These are phyloP conservation scores for Percopsis omiscomaycus DNA, from an alignment of 2,797 vertebrate genomes.

Conservation along the genomic window DNA sequence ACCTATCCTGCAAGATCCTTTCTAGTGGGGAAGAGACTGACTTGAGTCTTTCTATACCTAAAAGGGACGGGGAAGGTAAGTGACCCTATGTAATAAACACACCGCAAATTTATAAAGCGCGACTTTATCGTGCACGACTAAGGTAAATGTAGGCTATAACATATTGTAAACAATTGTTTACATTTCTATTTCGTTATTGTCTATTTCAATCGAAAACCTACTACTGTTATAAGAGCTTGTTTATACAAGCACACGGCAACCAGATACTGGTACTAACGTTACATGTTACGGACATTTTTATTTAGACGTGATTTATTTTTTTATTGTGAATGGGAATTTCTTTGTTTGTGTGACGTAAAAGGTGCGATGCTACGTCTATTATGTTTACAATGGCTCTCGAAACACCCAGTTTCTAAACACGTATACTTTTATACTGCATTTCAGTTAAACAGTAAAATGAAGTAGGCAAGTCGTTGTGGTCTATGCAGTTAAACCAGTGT, in stretches of 20 bases:
- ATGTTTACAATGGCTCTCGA: too few relatives aligned
- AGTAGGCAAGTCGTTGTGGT: background rate
- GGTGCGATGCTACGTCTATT: too few relatives aligned
- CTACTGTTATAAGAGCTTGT: slow-evolving; percentile 30
- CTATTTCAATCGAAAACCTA: slow-evolving; percentile 2
- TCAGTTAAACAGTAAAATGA: background rate
- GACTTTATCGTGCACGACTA: background rate
- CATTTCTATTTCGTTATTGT: slow-evolving; percentile 13
- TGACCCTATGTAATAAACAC: slow-evolving; percentile 7
- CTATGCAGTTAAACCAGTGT: background rate
- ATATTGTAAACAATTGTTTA: background rate
- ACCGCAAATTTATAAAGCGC: background rate
- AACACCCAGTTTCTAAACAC: too few relatives aligned
- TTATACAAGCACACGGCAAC: slow-evolving; percentile 26
- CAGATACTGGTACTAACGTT: too few relatives aligned
- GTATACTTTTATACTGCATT: too few relatives aligned
- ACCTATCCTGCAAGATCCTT: slow-evolving; percentile 19
- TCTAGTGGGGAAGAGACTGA: slow-evolving; percentile 9
- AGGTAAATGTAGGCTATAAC: too few relatives aligned
- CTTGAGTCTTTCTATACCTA: slow-evolving; percentile 8
- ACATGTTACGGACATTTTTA: too few relatives aligned
- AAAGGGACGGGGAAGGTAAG: slow-evolving; percentile 51
- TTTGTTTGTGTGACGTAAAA: background rate
- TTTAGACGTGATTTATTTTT: slow-evolving; percentile 4
- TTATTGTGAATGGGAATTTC: background rate